Base-by-base conservation (phyloP, 2,113 vertebrate genomes). In the Trematomus loennbergii region DNA sequence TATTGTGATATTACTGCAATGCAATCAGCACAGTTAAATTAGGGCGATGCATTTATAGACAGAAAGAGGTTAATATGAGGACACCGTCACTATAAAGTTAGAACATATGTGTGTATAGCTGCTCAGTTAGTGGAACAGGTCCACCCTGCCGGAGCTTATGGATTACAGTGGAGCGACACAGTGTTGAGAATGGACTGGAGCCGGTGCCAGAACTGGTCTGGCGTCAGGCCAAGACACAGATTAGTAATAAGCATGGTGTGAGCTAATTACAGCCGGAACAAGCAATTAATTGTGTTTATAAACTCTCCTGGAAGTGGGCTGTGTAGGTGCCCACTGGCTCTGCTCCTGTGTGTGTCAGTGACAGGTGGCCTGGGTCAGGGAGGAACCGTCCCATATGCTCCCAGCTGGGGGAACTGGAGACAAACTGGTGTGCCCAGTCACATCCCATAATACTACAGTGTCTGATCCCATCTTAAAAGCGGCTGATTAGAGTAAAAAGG, bases 281-380 rank as follows among this genome's bases (percentile, higher is more conserved):
- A 89, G 93, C 93, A 91, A 93, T 95, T 94, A 89, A 93, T 94
- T 94, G 75, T 90, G 89, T 94, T 94, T 94, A 95, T 93, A 94
- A 95, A 95, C 81, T 88, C 89, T 91, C 83, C 82, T 92, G 89
- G 81, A 91, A 89, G 87, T 85, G 82, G 77, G 77, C 79, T 75
- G 67, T 17, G 62, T 55, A 59, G 73, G 67, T 86, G 79, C 69
- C 45, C 73, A 65, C 58, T 60, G 75, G 72, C 66, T 66, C 67
- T 78, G 66, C 70, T 54, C 64, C 50, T 68, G 74, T 33, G 15
- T 58, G 54, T 76, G 83, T 61, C 61, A 60, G 78, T 90, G 85
- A 84, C 93, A 92, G 92, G 92, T 93, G 91, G 91, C 49, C 36
- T 45, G 17, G 78, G 78, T 90, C 77, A 25, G 29, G 53, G 45